These are phyloP conservation scores for Nomada ruficornis DNA, from an alignment of 2,888 invertebrate species.

Conservation along the genomic window DNA sequence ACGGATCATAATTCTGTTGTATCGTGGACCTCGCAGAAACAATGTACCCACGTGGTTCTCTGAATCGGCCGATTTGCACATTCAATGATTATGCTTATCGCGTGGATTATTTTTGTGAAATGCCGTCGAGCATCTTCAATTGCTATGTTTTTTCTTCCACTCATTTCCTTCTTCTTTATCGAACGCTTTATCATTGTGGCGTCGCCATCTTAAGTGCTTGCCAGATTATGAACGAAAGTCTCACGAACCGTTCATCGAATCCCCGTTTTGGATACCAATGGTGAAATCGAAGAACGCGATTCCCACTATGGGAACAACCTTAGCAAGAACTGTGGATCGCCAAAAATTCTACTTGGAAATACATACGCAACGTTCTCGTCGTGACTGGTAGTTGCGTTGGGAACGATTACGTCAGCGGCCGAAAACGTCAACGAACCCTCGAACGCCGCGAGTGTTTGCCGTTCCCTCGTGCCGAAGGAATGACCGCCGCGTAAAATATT, in stretches of 20 bases:
- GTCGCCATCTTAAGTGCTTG: background rate
- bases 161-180: background rate
- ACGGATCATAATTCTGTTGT: constrained; percentile 53
- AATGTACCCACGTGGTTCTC: constrained; percentile 25
- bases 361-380: background rate
- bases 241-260: constrained; percentile 26
- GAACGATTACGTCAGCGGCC: constrained; percentile 35
- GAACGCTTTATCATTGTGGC: background rate
- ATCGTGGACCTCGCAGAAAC: constrained; percentile 32
- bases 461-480: constrained; percentile 35
- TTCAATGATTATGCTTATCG: constrained; percentile 33
- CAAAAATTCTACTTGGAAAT: constrained; percentile 25
- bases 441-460: constrained; percentile 37
- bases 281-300: constrained; percentile 41
- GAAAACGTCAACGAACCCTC: constrained; percentile 1
- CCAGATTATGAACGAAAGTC: constrained; percentile 17
- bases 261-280: constrained; percentile 29
- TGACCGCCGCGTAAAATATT: constrained; percentile 35
- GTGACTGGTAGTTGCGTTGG: constrained; percentile 13
- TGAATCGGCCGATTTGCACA: constrained; percentile 49
- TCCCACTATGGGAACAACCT: background rate
- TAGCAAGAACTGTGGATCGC: constrained; percentile 25
- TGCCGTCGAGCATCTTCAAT: constrained; percentile 39
- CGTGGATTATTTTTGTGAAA: constrained; percentile 27
- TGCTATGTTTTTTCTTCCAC: background rate